Base-by-base conservation (phyloP, 2,888 invertebrate genomes). In the Epirrhoe tristata region DNA sequence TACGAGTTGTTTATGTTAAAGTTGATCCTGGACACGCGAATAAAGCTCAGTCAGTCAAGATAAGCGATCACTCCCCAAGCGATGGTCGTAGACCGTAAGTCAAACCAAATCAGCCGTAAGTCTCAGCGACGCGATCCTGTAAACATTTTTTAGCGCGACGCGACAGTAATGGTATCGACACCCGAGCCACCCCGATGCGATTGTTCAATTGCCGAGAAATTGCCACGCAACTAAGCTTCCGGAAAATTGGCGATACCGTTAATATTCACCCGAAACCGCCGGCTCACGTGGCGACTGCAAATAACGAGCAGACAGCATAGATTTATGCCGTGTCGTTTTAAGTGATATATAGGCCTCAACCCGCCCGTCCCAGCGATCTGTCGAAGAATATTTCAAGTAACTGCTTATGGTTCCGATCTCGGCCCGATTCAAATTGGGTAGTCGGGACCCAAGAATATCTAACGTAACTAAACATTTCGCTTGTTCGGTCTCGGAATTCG, bases 191-290 rank as follows among this genome's bases (percentile, higher is more conserved):
- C 36, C 77, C 84, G 90, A 90, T 89, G 81, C 90, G 87, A 90
- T 91, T 92, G 93, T 90, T 89, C 92, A 93, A 93, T 93, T 93
- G 93, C 89, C 93, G 93, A 87, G 89, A 93, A 93, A 93, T 93
- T 93, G 91, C 92, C 89, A 87, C 90, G 91, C 82, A 87, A 83
- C 86, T 92, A 92, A 93, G 88, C 92, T 91, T 83, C 87, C 87
- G 90, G 90, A 93, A 93, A 93, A 93, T 93, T 92, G 93, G 89
- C 91, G 92, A 92, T 93, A 93, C 92, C 90, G 91, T 93, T 93
- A 93, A 93, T 93, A 93, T 93, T 93, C 93, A 93, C 90, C 93
- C 89, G 89, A 92, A 92, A 91, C 90, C 84, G 80, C 82, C 84
- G 88, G 87, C 89, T 90, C 90, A 91, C 92, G 91, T 90, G 90